Evolutionary conservation across 2,888 invertebrate genomes (phyloP).

Genomic region (Drosophila aldrichi): DNA sequence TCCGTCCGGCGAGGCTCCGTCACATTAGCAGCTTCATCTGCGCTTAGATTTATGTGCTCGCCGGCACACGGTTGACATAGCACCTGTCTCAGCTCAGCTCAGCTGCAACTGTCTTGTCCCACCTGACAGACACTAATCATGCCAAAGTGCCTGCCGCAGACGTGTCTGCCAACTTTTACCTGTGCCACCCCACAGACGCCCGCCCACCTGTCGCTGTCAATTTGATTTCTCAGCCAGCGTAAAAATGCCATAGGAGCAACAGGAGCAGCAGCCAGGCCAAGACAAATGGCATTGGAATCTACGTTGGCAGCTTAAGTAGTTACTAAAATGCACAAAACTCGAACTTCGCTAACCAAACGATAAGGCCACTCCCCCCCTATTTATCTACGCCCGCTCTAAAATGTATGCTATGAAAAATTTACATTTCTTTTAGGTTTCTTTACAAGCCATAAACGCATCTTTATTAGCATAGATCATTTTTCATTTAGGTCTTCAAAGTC

Average conservation of each 20-base stretch:
- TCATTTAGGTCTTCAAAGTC: not conserved
- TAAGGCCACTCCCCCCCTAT: not conserved
- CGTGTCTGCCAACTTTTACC: slow-evolving; percentile 48
- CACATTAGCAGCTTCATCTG: slow-evolving; percentile 17
- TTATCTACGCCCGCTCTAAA: not conserved
- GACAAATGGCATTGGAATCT: slow-evolving; percentile 65
- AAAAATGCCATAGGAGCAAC: slow-evolving; percentile 35
- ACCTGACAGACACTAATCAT: slow-evolving; percentile 58
- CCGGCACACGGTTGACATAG: slow-evolving; percentile 48
- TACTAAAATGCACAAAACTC: slow-evolving; percentile 20
- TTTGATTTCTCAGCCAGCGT: slow-evolving; percentile 57
- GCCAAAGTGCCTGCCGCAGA: slow-evolving; percentile 52
- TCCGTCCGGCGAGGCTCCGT: not conserved
- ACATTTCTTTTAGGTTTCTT: not conserved
- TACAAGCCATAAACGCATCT: not conserved
- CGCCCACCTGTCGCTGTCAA: slow-evolving; percentile 71
- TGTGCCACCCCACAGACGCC: not conserved
- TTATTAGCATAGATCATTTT: not conserved
- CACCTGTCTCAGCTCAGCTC: slow-evolving; percentile 56
- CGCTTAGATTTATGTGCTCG: slow-evolving; percentile 62
- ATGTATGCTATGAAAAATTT: slow-evolving; percentile 27
- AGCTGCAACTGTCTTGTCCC: slow-evolving; percentile 36
- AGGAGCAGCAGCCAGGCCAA: slow-evolving; percentile 2
- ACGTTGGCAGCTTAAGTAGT: slow-evolving; percentile 69
- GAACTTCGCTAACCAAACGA: not conserved